These are phyloP conservation scores for Trichopria drosophilae DNA, from an alignment of 2,888 invertebrate species.

Conservation along the genomic window DNA sequence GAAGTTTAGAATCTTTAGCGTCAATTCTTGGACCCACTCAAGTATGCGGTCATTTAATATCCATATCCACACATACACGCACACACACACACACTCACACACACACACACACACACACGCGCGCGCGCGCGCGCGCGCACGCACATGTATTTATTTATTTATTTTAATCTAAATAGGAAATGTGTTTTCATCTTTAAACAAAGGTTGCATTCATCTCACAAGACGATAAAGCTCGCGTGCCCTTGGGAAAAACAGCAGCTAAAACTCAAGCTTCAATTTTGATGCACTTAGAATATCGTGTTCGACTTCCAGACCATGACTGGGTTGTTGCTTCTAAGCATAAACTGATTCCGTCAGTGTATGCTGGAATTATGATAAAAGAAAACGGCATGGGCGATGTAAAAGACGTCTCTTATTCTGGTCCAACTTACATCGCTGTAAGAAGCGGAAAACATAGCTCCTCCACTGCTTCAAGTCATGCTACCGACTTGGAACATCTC, in stretches of 20 bases:
- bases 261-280: no score
- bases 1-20: conserved; percentile 8
- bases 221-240: no score
- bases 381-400: conserved; percentile 38
- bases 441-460: conserved; percentile 41
- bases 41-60: no score
- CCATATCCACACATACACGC: no score
- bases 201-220: conserved; percentile 2
- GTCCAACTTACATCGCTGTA: conserved; percentile 56
- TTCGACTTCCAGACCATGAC: conserved; percentile 44
- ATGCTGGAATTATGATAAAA: conserved; percentile 42
- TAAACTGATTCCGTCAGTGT: conserved; percentile 48
- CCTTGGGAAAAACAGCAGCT: no score
- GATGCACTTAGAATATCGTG: conserved; percentile 42
- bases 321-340: conserved; percentile 46
- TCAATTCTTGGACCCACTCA: conserved; percentile 9
- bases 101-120: no score
- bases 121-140: no score
- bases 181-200: no score
- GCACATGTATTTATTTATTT: no score
- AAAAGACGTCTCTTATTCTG: conserved; percentile 49
- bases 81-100: no score
- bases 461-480: conserved; percentile 41
- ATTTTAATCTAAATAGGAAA: no score
- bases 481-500: conserved; percentile 8